A percentile compares a stretch with the other conserved stretches of the same genome.
Evolutionary conservation across 2,113 vertebrate species (phyloP).

Genomic region (Lathamus discolor): DNA sequence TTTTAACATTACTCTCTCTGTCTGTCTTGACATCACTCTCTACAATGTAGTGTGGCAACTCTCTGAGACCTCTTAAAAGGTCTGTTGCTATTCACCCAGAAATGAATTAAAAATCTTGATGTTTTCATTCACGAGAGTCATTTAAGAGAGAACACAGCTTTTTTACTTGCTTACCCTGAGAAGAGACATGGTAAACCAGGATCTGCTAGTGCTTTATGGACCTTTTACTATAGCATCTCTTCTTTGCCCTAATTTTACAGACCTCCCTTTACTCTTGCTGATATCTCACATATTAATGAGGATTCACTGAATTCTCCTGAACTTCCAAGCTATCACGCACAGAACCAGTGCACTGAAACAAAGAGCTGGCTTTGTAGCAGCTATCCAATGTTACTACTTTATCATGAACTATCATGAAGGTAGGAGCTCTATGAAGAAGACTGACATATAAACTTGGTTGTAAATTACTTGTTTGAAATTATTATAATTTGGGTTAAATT

Average conservation of each 20-base stretch:
- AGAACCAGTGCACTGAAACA: rapidly evolving
- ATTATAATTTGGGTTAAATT: neutral
- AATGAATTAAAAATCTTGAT: neutral
- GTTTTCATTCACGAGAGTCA: neutral
- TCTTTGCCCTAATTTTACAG: neutral
- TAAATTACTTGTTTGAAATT: neutral
- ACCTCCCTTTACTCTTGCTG: neutral
- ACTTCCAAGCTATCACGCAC: rapidly evolving
- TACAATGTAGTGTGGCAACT: neutral
- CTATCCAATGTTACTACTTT: neutral
- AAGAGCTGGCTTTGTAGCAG: neutral
- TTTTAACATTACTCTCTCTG: neutral
- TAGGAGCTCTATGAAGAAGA: neutral
- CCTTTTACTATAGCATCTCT: neutral
- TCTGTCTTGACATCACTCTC: neutral
- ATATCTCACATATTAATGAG: neutral
- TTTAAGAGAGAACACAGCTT: neutral
- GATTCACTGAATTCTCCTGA: neutral
- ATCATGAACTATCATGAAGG: neutral
- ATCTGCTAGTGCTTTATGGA: neutral
- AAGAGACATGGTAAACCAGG: neutral
- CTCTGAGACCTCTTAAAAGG: neutral
- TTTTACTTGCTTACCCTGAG: neutral
- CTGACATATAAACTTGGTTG: neutral
- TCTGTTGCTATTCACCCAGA: neutral